Conservation (phyloP, 2,888 invertebrate genomes). For the Bursaphelenchus okinawaensis region DNA sequence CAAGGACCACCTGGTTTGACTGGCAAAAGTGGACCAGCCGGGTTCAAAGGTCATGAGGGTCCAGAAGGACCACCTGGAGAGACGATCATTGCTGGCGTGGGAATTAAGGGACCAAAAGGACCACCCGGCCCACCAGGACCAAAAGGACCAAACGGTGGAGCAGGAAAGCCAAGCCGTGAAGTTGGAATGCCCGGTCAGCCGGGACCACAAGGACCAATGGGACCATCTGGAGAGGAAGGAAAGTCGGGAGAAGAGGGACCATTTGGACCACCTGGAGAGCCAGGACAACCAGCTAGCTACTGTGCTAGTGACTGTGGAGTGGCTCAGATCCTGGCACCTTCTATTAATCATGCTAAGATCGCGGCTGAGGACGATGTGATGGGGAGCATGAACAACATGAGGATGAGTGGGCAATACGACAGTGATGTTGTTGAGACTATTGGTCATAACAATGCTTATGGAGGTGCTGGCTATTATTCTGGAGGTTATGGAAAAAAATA, state of each 20-base stretch:
- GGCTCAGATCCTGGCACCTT: slow-evolving; percentile 44
- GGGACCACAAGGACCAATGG: slow-evolving; percentile 44
- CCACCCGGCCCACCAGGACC: slow-evolving; percentile 33
- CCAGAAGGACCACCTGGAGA: slow-evolving; percentile 39
- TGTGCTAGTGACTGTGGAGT: slow-evolving; percentile 54
- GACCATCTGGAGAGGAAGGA: slow-evolving; percentile 40
- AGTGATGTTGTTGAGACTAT: not conserved
- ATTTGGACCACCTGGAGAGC: slow-evolving; percentile 51
- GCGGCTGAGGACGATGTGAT: not conserved
- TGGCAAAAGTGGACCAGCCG: slow-evolving; percentile 20
- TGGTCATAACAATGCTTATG: not conserved
- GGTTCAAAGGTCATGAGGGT: slow-evolving; percentile 32
- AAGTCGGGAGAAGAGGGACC: slow-evolving; percentile 44
- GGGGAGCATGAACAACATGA: too few relatives aligned
- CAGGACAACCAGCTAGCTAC: slow-evolving; percentile 39
- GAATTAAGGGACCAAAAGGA: slow-evolving; percentile 51
- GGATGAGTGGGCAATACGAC: not conserved
- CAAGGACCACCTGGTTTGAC: slow-evolving; percentile 39
- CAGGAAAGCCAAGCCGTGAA: slow-evolving; percentile 24
- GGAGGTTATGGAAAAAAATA: not conserved
- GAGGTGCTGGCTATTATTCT: not conserved
- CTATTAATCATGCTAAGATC: slow-evolving; percentile 9
- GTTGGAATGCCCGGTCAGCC: slow-evolving; percentile 37
- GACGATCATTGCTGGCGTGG: slow-evolving; percentile 47
- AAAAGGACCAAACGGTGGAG: slow-evolving; percentile 34